Evolutionary conservation across 37 sponge, comb jelly and placozoan genomes (phyloP).

Genomic region (Cladorhizidae sp.): DNA sequence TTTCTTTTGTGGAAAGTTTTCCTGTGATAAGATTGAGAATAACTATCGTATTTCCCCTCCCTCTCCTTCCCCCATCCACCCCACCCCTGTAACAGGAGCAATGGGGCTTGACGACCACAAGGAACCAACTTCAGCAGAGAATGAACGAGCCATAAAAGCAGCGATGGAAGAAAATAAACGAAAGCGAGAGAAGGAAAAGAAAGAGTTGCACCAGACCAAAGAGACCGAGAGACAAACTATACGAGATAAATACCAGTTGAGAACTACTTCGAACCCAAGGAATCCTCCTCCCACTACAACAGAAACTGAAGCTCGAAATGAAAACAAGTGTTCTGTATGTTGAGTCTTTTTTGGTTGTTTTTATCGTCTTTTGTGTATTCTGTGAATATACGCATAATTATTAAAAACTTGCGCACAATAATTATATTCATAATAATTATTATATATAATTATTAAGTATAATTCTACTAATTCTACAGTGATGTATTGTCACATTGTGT

Average conservation of each 20-base stretch:
- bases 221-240: conserved; percentile 18
- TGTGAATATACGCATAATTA: too few relatives aligned
- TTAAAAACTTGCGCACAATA: too few relatives aligned
- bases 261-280: background rate
- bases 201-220: background rate
- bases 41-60: background rate
- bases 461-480: background rate
- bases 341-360: background rate
- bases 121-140: background rate
- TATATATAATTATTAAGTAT: background rate
- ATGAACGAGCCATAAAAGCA: background rate
- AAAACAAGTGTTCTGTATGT: conserved; percentile 5
- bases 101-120: conserved; percentile 5
- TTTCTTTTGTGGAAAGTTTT: too few relatives aligned
- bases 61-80: too few relatives aligned
- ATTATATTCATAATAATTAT: background rate
- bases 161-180: background rate
- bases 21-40: too few relatives aligned
- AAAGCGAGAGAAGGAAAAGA: background rate
- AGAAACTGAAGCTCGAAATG: background rate
- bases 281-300: background rate
- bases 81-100: background rate
- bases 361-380: background rate
- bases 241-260: conserved; percentile 17
- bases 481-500: too few relatives aligned